These are phyloP conservation scores for Micronycteris hirsuta DNA, from an alignment of 2,113 vertebrate genomes.

Conservation along the genomic window DNA sequence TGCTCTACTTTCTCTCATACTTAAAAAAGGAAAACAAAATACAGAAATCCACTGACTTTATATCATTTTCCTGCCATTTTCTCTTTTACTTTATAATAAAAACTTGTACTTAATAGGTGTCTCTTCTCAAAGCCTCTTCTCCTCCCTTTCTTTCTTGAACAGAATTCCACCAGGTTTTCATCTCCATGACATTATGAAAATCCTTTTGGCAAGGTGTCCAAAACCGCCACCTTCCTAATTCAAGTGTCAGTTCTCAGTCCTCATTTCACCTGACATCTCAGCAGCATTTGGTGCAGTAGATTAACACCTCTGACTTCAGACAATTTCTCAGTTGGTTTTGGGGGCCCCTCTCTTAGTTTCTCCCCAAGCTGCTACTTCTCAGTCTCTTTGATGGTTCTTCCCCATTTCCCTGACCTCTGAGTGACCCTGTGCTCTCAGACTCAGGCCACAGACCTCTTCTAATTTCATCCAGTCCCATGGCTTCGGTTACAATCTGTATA, in stretches of 20 bases:
- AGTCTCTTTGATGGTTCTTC: not conserved
- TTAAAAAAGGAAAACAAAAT: not conserved
- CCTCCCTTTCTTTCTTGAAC: not conserved
- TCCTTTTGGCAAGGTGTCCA: not conserved
- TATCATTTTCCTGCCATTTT: not conserved
- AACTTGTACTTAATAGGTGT: not conserved
- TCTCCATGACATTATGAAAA: not conserved
- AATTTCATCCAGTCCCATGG: not conserved
- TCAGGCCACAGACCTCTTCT: not conserved
- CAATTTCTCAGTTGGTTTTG: not conserved
- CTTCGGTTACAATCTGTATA: not conserved
- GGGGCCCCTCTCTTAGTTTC: not conserved
- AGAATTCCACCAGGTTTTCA: not conserved
- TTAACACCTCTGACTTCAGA: not conserved
- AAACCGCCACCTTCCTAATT: not conserved
- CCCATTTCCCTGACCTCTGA: not conserved
- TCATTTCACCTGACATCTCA: not conserved
- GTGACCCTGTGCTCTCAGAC: not conserved
- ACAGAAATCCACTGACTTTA: not conserved
- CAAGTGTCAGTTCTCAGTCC: not conserved
- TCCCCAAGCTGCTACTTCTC: not conserved
- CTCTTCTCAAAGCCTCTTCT: not conserved
- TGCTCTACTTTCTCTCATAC: not conserved
- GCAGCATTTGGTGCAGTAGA: not conserved
- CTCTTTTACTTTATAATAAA: not conserved